Evolutionary conservation across 2,113 vertebrate species (phyloP).

Genomic region (Benitochromis conjunctus): DNA sequence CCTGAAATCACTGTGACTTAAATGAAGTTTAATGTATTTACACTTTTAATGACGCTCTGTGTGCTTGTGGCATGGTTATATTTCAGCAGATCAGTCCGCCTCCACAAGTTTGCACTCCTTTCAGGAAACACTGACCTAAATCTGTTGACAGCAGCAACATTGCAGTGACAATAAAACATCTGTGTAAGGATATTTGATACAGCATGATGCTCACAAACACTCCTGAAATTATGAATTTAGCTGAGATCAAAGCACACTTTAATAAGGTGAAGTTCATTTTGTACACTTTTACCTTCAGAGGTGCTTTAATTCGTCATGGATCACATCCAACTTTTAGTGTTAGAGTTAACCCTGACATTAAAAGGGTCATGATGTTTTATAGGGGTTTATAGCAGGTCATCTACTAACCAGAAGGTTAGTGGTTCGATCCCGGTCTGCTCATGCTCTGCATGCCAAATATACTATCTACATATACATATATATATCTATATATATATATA

Average conservation of each 20-base stretch:
- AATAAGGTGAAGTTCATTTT: not conserved
- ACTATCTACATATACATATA: too few relatives aligned
- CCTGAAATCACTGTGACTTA: not conserved
- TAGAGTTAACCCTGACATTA: too few relatives aligned
- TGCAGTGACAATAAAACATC: not conserved
- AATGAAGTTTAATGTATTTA: not conserved
- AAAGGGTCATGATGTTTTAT: too few relatives aligned
- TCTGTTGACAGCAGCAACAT: not conserved
- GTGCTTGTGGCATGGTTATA: not conserved
- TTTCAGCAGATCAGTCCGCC: not conserved
- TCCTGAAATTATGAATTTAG: not conserved
- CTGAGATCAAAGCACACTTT: not conserved
- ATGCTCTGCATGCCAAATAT: too few relatives aligned
- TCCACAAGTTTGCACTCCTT: not conserved
- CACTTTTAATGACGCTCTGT: not conserved
- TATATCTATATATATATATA: too few relatives aligned
- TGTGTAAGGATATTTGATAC: not conserved
- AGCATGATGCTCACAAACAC: not conserved
- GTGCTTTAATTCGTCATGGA: not conserved
- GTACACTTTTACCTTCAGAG: not conserved
- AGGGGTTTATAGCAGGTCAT: too few relatives aligned
- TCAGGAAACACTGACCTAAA: slow-evolving; percentile 28
- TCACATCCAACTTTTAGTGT: too few relatives aligned
- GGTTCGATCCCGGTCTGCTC: too few relatives aligned
- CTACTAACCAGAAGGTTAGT: too few relatives aligned